Evolutionary conservation across 2,113 vertebrate species (phyloP), one percentile per base, ranked within the genome.

Genomic region (Eulemur macaco): DNA sequence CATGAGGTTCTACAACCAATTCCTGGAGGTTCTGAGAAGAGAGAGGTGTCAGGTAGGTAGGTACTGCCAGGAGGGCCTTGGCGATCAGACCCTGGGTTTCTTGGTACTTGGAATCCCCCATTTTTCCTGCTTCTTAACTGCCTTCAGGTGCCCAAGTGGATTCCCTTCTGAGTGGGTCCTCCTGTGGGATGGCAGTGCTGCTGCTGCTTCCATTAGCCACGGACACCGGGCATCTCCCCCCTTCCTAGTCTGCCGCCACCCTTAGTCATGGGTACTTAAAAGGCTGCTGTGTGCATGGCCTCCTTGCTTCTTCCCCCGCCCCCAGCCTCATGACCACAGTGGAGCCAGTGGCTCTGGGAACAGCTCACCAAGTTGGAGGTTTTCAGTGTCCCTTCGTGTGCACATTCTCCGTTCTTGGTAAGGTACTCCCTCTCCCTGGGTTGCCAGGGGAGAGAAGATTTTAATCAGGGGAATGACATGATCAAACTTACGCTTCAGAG

Each of bases 381-480:
- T 86, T 71, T 77, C 39, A 86, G 31, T 93, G 56, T n/a, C 78
- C 66, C 29, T 81, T 3, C 6, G 5, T 85, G 27, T 94, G 39
- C n/a, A 78, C 20, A 7, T 85, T 80, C 69, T 92, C 58, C 17
- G 31, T 78, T 31, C 78, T 80, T 42, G 56, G 56, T 78, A 64
- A 85, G 73, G 66, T 89, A 15, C 20, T 10, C 80, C 52, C 25
- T 77, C 52, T 50, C 18, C 17, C 82, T 58, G 71, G 66, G 50
- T 76, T 95, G 86, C 94, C 73, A 64, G 68, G 82, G 77, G 54
- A 95, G 31, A 81, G 42, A 83, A 23, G 60, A 80, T 89, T 96
- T 96, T 89, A 86, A 45, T 74, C 71, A 77, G 54, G 50, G 52
- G 13, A 82, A n/a, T 56, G 42, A 68, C 34, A 6, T 15, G 82